Percentiles rank a stretch among this genome's conserved stretches.
phyloP scores from a whole-genome alignment of 2,888 invertebrate genomes.

The Morpho deidamia region DNA sequence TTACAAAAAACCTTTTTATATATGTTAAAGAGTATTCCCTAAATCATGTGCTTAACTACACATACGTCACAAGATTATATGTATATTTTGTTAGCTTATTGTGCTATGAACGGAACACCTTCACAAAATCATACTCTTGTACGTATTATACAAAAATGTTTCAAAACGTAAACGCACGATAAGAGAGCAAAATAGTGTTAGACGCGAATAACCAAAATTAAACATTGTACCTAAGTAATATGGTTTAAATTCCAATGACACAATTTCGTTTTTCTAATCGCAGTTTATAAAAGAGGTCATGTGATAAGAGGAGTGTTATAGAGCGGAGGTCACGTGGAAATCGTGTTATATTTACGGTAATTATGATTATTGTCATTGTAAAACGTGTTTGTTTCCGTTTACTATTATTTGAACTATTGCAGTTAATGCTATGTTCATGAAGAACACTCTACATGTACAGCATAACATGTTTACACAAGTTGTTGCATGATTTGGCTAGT shows the following conservation, averaged over 20 bases:
- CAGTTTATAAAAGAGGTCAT: conserved; percentile 66
- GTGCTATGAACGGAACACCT: neutral
- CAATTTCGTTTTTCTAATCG: conserved; percentile 29
- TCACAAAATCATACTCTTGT: neutral
- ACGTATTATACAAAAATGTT: conserved; percentile 45
- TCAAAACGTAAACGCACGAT: conserved; percentile 57
- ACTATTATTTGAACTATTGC: neutral
- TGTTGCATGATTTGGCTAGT: too few relatives aligned
- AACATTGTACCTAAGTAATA: conserved; percentile 18
- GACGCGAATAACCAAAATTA: conserved; percentile 5
- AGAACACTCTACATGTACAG: too few relatives aligned
- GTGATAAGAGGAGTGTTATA: conserved; percentile 54
- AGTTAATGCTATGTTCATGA: too few relatives aligned
- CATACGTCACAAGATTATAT: too few relatives aligned
- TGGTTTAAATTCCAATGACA: conserved; percentile 28
- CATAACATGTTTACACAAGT: too few relatives aligned
- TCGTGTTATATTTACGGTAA: conserved; percentile 16
- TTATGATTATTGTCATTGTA: neutral
- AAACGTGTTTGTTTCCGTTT: neutral
- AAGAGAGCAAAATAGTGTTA: conserved; percentile 46
- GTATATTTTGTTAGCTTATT: too few relatives aligned
- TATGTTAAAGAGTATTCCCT: too few relatives aligned
- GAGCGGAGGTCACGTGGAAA: conserved; percentile 61
- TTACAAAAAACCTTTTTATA: too few relatives aligned
- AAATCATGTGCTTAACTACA: too few relatives aligned